These are phyloP conservation scores for Lethenteron camtschaticum DNA, from an alignment of 2,113 vertebrate genomes.

Conservation along the genomic window DNA sequence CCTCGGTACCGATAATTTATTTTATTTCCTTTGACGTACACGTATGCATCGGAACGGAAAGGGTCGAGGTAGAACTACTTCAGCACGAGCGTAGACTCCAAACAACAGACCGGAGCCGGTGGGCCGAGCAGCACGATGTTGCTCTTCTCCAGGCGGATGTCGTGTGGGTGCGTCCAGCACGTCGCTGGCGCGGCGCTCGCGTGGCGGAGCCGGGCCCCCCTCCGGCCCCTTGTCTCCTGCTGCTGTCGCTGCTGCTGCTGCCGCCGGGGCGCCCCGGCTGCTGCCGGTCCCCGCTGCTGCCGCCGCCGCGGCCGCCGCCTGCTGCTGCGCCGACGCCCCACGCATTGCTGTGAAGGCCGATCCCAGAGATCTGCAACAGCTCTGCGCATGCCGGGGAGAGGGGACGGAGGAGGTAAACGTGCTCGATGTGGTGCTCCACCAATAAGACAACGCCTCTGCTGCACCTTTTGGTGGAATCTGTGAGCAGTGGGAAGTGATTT, in stretches of 20 bases:
- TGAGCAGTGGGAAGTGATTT: too few relatives aligned
- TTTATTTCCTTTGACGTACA: too few relatives aligned
- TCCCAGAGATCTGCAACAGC: slow-evolving; percentile 88
- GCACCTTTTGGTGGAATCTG: too few relatives aligned
- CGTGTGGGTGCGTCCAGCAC: slow-evolving; percentile 67
- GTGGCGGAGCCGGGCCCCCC: slow-evolving; percentile 57
- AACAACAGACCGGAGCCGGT: slow-evolving; percentile 61
- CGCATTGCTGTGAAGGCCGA: slow-evolving; percentile 78
- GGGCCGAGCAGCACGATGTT: slow-evolving; percentile 85
- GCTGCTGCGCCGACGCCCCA: slow-evolving; percentile 82
- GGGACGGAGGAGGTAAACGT: too few relatives aligned
- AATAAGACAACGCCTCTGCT: too few relatives aligned
- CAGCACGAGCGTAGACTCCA: too few relatives aligned
- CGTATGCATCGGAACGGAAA: too few relatives aligned
- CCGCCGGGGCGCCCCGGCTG: slow-evolving; percentile 67
- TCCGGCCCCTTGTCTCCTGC: background rate
- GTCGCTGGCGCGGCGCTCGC: slow-evolving; percentile 71
- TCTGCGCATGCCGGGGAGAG: slow-evolving; percentile 23
- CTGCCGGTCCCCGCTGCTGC: slow-evolving; percentile 35
- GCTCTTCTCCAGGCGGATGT: slow-evolving; percentile 95
- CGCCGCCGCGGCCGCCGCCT: slow-evolving; percentile 27
- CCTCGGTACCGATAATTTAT: too few relatives aligned
- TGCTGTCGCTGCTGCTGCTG: slow-evolving; percentile 16
- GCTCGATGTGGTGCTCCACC: too few relatives aligned
- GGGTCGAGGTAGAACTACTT: too few relatives aligned